phyloP scores from a whole-genome alignment of 2,888 invertebrate species.

The Saturnia pavonia region DNA sequence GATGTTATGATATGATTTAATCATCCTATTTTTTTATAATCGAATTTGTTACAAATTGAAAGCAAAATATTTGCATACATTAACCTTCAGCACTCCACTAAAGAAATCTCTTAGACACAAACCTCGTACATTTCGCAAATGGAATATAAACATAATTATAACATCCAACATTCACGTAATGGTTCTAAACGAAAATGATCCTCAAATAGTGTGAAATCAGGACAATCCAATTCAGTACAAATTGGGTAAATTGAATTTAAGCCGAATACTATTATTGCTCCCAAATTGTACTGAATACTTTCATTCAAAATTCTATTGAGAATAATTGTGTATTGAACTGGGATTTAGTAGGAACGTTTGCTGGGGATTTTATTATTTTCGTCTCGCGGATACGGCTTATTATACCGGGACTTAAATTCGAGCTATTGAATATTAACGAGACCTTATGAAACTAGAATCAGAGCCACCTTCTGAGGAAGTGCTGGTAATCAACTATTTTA shows the following conservation, averaged over 20 bases:
- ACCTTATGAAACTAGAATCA: neutral
- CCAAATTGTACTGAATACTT: conserved; percentile 42
- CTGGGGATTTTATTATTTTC: conserved; percentile 49
- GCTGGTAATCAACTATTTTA: neutral
- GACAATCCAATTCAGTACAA: conserved; percentile 35
- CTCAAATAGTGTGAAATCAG: conserved; percentile 35
- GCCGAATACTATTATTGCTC: conserved; percentile 47
- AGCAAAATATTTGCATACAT: neutral
- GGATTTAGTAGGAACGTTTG: conserved; percentile 48
- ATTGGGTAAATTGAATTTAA: conserved; percentile 52
- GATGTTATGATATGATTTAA: too few relatives aligned
- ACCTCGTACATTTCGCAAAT: neutral
- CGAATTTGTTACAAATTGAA: neutral
- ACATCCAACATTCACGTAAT: neutral
- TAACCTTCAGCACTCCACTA: neutral
- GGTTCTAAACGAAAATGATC: conserved; percentile 26
- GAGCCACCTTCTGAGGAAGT: neutral
- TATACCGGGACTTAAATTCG: conserved; percentile 12
- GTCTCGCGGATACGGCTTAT: conserved; percentile 27
- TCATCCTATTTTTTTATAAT: neutral
- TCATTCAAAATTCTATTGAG: conserved; percentile 51
- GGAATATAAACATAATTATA: neutral
- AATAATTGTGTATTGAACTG: conserved; percentile 51
- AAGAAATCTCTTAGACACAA: neutral
- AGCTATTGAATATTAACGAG: conserved; percentile 19